A percentile compares a stretch with the other conserved stretches of the same genome.
phyloP scores from a whole-genome alignment of 2,113 vertebrate species.

The Sardina pilchardus region DNA sequence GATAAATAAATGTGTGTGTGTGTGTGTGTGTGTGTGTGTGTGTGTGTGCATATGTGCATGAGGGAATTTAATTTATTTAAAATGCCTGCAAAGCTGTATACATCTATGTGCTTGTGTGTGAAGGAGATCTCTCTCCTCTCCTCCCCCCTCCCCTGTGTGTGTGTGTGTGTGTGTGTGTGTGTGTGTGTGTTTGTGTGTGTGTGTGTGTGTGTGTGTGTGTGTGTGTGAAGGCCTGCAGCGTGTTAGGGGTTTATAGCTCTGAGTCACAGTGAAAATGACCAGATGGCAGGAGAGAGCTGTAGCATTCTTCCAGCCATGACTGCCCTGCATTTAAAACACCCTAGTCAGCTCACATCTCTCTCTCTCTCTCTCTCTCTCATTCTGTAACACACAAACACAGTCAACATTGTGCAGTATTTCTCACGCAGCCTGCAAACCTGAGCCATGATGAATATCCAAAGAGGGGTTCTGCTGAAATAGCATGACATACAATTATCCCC shows the following conservation, averaged over 20 bases:
- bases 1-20: not conserved
- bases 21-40: not conserved
- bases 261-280: conserved; percentile 67
- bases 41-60: not conserved
- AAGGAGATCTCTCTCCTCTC: not conserved
- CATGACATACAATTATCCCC: conserved; percentile 15
- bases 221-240: conserved; percentile 45
- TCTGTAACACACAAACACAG: conserved; percentile 28
- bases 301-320: conserved; percentile 64
- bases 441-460: conserved; percentile 48
- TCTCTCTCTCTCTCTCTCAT: conserved; percentile 59
- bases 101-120: not conserved
- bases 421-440: conserved; percentile 54
- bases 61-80: conserved; percentile 7
- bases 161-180: conserved; percentile 22
- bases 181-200: not conserved
- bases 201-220: not conserved
- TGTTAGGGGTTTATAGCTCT: conserved; percentile 49
- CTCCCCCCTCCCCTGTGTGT: conserved; percentile 8
- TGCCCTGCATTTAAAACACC: conserved; percentile 72
- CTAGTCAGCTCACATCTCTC: conserved; percentile 44
- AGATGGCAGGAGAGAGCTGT: conserved; percentile 60
- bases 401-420: conserved; percentile 45
- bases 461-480: conserved; percentile 29
- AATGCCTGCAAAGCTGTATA: not conserved